Percentiles rank a stretch among this genome's conserved stretches.
phyloP scores from a whole-genome alignment of 1,140 invertebrate genomes.

The Drosophila willistoni region DNA sequence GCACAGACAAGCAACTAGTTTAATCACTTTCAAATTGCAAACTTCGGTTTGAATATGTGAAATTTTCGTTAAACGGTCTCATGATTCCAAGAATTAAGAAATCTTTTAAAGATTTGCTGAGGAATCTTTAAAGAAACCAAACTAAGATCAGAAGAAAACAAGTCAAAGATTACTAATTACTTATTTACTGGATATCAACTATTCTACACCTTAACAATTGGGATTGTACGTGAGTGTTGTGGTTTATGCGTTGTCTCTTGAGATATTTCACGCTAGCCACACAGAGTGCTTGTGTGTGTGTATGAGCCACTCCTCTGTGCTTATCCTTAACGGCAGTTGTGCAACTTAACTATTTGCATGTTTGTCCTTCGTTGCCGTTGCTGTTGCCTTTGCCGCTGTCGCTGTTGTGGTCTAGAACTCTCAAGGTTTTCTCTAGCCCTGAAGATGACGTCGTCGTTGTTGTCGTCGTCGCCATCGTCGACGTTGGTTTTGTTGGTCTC shows the following conservation, averaged over 20 bases:
- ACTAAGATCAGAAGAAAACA: neutral
- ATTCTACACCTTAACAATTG: slow-evolving; percentile 10
- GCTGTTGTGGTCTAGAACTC: slow-evolving; percentile 28
- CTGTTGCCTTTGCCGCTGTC: slow-evolving; percentile 30
- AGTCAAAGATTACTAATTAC: neutral
- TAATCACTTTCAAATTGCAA: too few species aligned
- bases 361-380: slow-evolving; percentile 51
- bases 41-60: neutral
- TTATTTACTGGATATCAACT: slow-evolving; percentile 22
- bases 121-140: too few species aligned
- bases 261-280: slow-evolving; percentile 54
- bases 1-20: too few species aligned
- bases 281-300: slow-evolving; percentile 6
- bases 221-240: slow-evolving; percentile 30
- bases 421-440: slow-evolving; percentile 26
- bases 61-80: too few species aligned
- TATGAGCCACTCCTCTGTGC: slow-evolving; percentile 66
- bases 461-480: slow-evolving; percentile 2
- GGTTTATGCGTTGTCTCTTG: slow-evolving; percentile 67
- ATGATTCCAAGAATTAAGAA: too few species aligned
- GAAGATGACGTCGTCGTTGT: slow-evolving; percentile 59
- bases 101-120: too few species aligned
- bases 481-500: neutral
- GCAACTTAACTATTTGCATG: slow-evolving; percentile 78
- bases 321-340: slow-evolving; percentile 73